Percentiles rank a stretch among this genome's conserved stretches.
Conservation (phyloP, 2,888 invertebrate species). For the Cryptocheilus praepositus region DNA sequence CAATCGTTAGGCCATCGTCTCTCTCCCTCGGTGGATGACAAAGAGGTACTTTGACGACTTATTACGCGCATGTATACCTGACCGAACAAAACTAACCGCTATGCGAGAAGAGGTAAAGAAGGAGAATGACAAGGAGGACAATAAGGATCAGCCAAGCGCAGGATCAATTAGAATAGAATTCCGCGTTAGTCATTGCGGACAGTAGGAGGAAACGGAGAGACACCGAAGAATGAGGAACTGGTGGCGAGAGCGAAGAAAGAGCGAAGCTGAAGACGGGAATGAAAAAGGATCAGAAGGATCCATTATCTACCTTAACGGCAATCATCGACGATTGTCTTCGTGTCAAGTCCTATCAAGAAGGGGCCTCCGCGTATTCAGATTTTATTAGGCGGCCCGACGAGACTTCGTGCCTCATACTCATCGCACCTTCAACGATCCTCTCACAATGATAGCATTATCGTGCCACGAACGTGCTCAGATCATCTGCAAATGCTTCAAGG, state of each 20-base stretch:
- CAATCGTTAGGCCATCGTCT: background rate
- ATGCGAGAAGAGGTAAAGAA: conserved; percentile 25
- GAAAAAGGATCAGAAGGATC: conserved; percentile 38
- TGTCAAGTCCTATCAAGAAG: conserved; percentile 60
- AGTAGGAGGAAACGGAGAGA: conserved; percentile 39
- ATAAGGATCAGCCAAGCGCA: conserved; percentile 28
- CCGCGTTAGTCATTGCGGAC: conserved; percentile 40
- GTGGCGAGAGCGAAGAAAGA: conserved; percentile 11
- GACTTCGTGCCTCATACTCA: conserved; percentile 10
- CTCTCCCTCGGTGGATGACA: background rate
- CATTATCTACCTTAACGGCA: conserved; percentile 56
- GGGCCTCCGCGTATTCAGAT: conserved; percentile 59
- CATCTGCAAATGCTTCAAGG: conserved; percentile 2
- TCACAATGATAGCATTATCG: conserved; percentile 52
- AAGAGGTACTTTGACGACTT: conserved; percentile 40
- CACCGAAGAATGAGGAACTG: conserved; percentile 15
- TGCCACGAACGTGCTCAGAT: conserved; percentile 15
- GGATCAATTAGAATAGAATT: conserved; percentile 58
- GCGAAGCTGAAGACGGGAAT: conserved; percentile 11
- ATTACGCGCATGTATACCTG: conserved; percentile 33
- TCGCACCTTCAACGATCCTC: conserved; percentile 39
- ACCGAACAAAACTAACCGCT: conserved; percentile 18
- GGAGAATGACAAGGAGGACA: conserved; percentile 27
- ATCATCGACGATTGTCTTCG: conserved; percentile 68
- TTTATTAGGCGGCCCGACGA: conserved; percentile 56